Conservation (phyloP, 2,797 vertebrate species). For the Macrochelys suwanniensis region DNA sequence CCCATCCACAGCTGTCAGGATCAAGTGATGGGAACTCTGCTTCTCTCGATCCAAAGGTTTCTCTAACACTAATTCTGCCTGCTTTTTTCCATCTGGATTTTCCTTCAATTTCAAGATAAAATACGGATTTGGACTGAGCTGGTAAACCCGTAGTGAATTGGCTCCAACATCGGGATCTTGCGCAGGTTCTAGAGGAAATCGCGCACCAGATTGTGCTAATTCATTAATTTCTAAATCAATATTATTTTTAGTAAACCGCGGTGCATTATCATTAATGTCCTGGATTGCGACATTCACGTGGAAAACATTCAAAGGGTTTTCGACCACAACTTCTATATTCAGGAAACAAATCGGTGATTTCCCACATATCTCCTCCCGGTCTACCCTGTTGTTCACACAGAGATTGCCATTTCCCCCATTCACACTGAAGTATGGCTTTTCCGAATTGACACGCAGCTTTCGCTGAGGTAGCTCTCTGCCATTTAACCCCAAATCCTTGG, state of each 20-base stretch:
- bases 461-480: conserved; percentile 56
- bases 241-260: conserved; percentile 72
- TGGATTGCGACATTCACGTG: conserved; percentile 71
- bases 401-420: conserved; percentile 67
- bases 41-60: conserved; percentile 78
- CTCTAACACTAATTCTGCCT: conserved; percentile 72
- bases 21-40: conserved; percentile 57
- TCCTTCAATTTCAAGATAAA: conserved; percentile 74
- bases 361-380: conserved; percentile 73
- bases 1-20: conserved; percentile 73
- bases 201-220: conserved; percentile 61
- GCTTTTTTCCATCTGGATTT: conserved; percentile 71
- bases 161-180: conserved; percentile 72
- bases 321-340: conserved; percentile 69
- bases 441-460: conserved; percentile 73
- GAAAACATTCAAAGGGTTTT: conserved; percentile 76
- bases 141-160: conserved; percentile 78
- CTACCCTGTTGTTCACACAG: conserved; percentile 74
- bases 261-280: conserved; percentile 86
- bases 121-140: conserved; percentile 63
- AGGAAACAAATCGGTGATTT: conserved; percentile 47
- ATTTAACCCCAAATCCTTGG: conserved; percentile 83
- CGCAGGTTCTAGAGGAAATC: conserved; percentile 69
- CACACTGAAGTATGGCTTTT: conserved; percentile 76
- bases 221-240: conserved; percentile 78